These are phyloP conservation scores for Catajapyx aquilonaris DNA, from an alignment of 1,140 invertebrate species.

Conservation along the genomic window DNA sequence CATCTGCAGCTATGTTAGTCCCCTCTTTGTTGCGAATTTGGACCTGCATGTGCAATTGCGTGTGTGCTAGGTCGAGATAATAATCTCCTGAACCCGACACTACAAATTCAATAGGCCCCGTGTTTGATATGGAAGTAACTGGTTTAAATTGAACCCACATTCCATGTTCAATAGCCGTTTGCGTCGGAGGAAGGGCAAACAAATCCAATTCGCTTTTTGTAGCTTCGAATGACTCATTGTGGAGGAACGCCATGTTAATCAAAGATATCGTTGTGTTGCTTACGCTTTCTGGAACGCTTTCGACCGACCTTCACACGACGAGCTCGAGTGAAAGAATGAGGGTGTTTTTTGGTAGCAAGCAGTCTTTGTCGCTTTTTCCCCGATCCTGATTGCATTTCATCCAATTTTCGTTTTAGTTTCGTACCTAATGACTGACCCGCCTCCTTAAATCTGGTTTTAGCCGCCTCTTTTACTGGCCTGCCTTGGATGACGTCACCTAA, in stretches of 20 bases:
- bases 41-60: slow-evolving; percentile 17
- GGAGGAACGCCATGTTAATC: slow-evolving; percentile 12
- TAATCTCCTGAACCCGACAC: slow-evolving; percentile 17
- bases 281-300: too few species aligned
- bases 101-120: slow-evolving; percentile 21
- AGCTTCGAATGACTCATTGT: too few species aligned
- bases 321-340: too few species aligned
- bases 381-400: too few species aligned
- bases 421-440: too few species aligned
- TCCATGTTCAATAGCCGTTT: slow-evolving; percentile 19
- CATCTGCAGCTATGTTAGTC: slow-evolving; percentile 7
- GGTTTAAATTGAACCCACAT: slow-evolving; percentile 20
- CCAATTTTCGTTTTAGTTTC: too few species aligned
- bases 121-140: slow-evolving; percentile 17
- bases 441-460: too few species aligned
- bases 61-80: slow-evolving; percentile 20
- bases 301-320: too few species aligned
- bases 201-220: slow-evolving; percentile 22
- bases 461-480: too few species aligned
- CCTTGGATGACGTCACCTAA: neutral
- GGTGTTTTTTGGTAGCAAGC: too few species aligned
- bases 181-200: slow-evolving; percentile 20
- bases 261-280: slow-evolving; percentile 6
- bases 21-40: slow-evolving; percentile 14
- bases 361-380: too few species aligned